These are phyloP conservation scores for Arremon brunneinucha DNA, from an alignment of 2,797 vertebrate genomes.

Conservation along the genomic window DNA sequence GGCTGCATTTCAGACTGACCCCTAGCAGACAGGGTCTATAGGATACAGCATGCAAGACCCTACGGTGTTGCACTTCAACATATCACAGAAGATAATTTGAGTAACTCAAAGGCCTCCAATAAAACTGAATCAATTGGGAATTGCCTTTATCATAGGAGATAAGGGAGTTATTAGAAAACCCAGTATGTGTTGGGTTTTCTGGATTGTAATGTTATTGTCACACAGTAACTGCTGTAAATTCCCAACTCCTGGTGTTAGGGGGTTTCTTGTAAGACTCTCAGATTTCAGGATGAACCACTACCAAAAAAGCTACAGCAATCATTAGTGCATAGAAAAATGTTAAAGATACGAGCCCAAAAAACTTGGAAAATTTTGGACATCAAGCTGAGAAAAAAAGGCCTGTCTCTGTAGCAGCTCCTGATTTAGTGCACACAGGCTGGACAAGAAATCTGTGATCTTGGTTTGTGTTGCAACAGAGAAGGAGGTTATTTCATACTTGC, in stretches of 20 bases:
- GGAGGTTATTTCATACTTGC: conserved; percentile 21
- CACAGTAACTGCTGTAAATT: background rate
- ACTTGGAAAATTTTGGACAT: background rate
- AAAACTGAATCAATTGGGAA: background rate
- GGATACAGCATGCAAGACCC: background rate
- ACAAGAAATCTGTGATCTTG: background rate
- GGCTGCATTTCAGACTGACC: background rate
- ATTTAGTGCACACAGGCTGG: background rate
- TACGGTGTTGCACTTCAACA: background rate
- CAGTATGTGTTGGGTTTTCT: background rate
- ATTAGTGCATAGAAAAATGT: background rate
- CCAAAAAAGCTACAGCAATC: background rate
- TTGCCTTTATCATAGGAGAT: background rate
- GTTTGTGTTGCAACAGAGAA: background rate
- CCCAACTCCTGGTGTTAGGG: background rate
- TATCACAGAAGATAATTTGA: background rate
- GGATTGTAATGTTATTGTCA: background rate
- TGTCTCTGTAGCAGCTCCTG: background rate
- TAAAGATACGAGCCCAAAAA: background rate
- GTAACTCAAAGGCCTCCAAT: background rate
- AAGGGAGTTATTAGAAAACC: background rate
- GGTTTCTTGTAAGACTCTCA: background rate
- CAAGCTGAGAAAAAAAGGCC: background rate
- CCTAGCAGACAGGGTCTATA: background rate
- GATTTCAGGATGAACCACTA: background rate